phyloP scores from a whole-genome alignment of 1,140 invertebrate species.

The Monomorium pharaonis region DNA sequence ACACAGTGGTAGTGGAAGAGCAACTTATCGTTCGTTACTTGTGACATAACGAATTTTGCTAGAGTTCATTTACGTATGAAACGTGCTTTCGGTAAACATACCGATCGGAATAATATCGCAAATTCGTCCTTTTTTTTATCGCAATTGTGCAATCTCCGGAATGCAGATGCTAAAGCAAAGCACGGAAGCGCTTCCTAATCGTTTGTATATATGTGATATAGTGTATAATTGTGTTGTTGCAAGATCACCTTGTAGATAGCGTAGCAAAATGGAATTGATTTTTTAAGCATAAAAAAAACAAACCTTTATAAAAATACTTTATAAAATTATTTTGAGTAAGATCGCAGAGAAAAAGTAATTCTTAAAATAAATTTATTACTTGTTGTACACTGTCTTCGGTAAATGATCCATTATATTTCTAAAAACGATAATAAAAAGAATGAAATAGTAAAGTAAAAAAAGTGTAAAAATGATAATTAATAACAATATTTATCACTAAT shows the following conservation, averaged over 20 bases:
- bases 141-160: neutral
- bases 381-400: neutral
- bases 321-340: neutral
- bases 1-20: neutral
- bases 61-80: neutral
- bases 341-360: neutral
- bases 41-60: neutral
- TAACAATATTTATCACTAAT: neutral
- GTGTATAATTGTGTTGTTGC: neutral
- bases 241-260: conserved; percentile 27
- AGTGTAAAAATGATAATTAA: neutral
- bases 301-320: neutral
- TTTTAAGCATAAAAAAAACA: neutral
- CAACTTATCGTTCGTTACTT: neutral
- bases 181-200: neutral
- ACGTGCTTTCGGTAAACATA: neutral
- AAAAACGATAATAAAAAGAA: neutral
- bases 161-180: neutral
- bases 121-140: neutral
- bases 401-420: neutral
- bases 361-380: neutral
- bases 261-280: neutral
- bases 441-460: neutral
- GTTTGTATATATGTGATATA: neutral
- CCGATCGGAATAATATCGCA: neutral